Evolutionary conservation across 2,888 invertebrate species (phyloP).

Genomic region (Eupithecia inturbata): DNA sequence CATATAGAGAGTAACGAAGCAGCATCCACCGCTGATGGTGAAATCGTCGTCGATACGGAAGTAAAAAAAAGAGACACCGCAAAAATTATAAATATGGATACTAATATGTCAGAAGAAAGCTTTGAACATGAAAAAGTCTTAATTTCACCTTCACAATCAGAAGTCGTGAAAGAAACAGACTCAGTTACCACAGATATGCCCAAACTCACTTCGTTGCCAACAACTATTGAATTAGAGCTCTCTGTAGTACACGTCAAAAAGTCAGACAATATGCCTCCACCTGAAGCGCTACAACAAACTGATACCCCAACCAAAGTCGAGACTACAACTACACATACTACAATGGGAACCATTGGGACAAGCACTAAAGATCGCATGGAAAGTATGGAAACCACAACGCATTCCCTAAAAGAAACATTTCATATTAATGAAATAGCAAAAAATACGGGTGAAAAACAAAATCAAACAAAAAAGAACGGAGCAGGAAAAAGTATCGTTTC

Average conservation of each 20-base stretch:
- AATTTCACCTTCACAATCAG: constrained; percentile 1
- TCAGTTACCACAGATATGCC: constrained; percentile 4
- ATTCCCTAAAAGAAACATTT: constrained; percentile 24
- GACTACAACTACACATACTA: constrained; percentile 42
- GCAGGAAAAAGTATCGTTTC: constrained; percentile 32
- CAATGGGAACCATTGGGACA: constrained; percentile 43
- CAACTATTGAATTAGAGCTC: constrained; percentile 32
- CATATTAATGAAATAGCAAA: constrained; percentile 17
- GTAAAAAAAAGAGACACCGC: constrained; percentile 8
- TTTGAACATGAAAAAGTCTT: background rate
- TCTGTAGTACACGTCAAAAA: constrained; percentile 33
- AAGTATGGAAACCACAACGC: constrained; percentile 34
- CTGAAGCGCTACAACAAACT: constrained; percentile 68
- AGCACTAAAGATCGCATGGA: constrained; percentile 28
- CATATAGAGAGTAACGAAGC: constrained; percentile 14
- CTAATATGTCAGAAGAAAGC: background rate
- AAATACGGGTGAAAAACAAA: background rate
- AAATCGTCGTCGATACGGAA: constrained; percentile 16
- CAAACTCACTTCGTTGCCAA: constrained; percentile 25
- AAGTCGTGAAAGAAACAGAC: constrained; percentile 22
- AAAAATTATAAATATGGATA: constrained; percentile 10
- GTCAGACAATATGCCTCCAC: constrained; percentile 58
- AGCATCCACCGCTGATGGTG: constrained; percentile 13
- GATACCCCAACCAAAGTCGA: constrained; percentile 56
- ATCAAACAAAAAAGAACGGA: constrained; percentile 47